Conservation (phyloP, 1,140 invertebrate species). For the Aphelinus certus region DNA sequence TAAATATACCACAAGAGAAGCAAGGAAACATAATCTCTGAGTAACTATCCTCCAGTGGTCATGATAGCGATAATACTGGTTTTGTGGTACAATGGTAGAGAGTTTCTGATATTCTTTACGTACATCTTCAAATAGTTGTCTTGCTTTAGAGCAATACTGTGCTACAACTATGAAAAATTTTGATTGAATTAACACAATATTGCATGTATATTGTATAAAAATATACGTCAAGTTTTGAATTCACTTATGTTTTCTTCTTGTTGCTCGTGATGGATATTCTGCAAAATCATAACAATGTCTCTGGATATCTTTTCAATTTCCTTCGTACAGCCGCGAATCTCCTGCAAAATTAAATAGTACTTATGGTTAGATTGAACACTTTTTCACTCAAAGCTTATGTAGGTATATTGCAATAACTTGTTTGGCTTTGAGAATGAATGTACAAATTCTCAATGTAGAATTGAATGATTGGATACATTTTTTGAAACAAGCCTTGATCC, state of each 20-base stretch:
- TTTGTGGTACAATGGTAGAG: constrained; percentile 68
- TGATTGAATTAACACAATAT: constrained; percentile 29
- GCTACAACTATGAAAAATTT: constrained; percentile 63
- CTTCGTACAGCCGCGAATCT: constrained; percentile 74
- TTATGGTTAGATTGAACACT: too few relatives aligned
- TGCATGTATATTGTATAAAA: constrained; percentile 1
- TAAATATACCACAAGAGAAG: constrained; percentile 82
- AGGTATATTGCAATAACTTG: too few relatives aligned
- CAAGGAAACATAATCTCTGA: constrained; percentile 80
- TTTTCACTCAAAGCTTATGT: too few relatives aligned
- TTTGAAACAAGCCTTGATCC: too few relatives aligned
- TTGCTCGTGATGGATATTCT: constrained; percentile 76
- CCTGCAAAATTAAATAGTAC: constrained; percentile 62
- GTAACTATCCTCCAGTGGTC: constrained; percentile 88
- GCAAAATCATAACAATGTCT: constrained; percentile 76
- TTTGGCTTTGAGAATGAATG: background rate
- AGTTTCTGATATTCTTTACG: constrained; percentile 70
- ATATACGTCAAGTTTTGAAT: constrained; percentile 26
- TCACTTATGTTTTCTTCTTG: constrained; percentile 68
- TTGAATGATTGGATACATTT: background rate
- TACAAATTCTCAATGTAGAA: background rate
- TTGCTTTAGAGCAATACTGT: constrained; percentile 68
- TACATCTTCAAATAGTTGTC: constrained; percentile 69
- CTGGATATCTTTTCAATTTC: constrained; percentile 76
- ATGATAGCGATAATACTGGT: constrained; percentile 81